Evolutionary conservation across 1,140 invertebrate species (phyloP).

Genomic region (Sitobion miscanthi): DNA sequence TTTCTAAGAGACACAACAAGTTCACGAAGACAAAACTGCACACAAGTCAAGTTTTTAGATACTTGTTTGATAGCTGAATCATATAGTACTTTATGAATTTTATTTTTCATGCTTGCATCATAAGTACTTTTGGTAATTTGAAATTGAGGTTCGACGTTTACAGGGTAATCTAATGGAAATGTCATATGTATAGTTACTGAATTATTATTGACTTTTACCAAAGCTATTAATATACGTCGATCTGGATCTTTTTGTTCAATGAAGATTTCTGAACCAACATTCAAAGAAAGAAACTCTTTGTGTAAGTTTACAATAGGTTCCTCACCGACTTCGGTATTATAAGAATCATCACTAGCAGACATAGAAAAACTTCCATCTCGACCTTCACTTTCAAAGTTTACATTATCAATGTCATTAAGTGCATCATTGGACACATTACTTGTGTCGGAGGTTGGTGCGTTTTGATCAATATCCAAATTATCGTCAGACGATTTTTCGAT

Average conservation of each 20-base stretch:
- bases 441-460: background rate
- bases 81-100: constrained; percentile 67
- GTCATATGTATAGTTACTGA: constrained; percentile 20
- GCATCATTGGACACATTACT: constrained; percentile 23
- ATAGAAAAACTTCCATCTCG: constrained; percentile 28
- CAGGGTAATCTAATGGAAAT: constrained; percentile 41
- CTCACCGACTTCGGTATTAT: constrained; percentile 21
- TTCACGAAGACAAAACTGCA: constrained; percentile 80
- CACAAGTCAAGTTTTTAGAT: constrained; percentile 77
- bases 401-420: background rate
- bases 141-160: constrained; percentile 38
- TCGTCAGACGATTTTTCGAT: constrained; percentile 10
- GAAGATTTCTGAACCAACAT: constrained; percentile 31
- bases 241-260: constrained; percentile 54
- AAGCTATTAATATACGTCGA: constrained; percentile 44
- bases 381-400: constrained; percentile 23
- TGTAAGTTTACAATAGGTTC: constrained; percentile 25
- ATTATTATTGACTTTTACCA: constrained; percentile 41
- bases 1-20: constrained; percentile 74
- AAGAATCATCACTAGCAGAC: constrained; percentile 54
- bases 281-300: constrained; percentile 44
- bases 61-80: constrained; percentile 77
- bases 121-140: constrained; percentile 45
- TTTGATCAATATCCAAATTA: constrained; percentile 18
- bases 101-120: constrained; percentile 49